phyloP scores from a whole-genome alignment of 1,140 invertebrate genomes.

The Hestina assimilis region DNA sequence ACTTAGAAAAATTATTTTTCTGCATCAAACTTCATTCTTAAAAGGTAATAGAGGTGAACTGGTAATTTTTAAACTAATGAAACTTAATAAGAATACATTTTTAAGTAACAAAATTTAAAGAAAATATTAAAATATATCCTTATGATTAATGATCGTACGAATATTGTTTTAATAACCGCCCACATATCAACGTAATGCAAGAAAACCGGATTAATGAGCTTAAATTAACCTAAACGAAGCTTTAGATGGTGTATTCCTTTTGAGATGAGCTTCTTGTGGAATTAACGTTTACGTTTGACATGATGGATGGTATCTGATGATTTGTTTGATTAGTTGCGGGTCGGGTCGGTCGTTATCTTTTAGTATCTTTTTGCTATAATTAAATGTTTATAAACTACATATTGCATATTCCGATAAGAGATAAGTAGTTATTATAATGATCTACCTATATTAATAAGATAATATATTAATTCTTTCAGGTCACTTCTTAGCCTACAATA shows the following conservation, averaged over 20 bases:
- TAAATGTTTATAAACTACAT: no score
- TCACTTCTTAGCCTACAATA: no score
- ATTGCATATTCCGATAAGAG: no score
- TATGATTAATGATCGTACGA: not conserved
- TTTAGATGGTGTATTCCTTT: constrained; percentile 45
- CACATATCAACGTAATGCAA: constrained; percentile 15
- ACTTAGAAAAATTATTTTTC: no score
- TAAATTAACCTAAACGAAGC: constrained; percentile 40
- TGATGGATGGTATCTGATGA: constrained; percentile 70
- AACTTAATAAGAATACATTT: no score
- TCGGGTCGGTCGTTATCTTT: constrained; percentile 48
- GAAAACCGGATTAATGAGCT: constrained; percentile 39
- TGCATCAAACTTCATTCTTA: no score
- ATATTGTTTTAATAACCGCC: constrained; percentile 6
- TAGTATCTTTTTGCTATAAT: constrained; percentile 42
- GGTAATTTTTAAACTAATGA: no score
- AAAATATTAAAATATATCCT: not conserved
- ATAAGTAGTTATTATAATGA: no score
- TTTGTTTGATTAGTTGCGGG: constrained; percentile 68
- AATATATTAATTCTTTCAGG: no score
- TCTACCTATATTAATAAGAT: no score
- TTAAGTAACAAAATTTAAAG: no score
- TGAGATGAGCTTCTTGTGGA: constrained; percentile 60
- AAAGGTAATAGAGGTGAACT: no score
- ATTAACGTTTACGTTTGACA: constrained; percentile 54